Base-by-base conservation (phyloP, 1,140 invertebrate species). In the Diachasma alloeum region DNA sequence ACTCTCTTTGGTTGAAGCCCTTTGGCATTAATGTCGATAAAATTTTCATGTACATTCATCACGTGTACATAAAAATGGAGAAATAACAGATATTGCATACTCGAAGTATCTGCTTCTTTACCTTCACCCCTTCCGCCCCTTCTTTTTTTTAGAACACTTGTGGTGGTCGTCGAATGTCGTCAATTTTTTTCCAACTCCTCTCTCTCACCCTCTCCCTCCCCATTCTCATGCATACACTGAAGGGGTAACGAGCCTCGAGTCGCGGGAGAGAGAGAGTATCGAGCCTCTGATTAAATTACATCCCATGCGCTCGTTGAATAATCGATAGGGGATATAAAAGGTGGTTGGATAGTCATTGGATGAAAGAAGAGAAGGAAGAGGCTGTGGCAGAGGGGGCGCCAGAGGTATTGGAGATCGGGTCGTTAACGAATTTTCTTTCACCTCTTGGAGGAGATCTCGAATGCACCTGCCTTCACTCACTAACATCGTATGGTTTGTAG, bases 301-400 rank as follows among this genome's bases (percentile, higher is more conserved):
- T 73, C 53, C 74, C 46, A 78, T 76, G 75, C 68, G 74, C 74
- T 72, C 68, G 74, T 79, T 79, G 78, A 79, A 79, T 79, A 79
- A 79, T 79, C 78, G 78, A 79, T 76, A 76, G 69, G 69, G 72
- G 53, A 74, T 71, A 74, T 77, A 75, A 79, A 79, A 79, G 74
- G 75, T 76, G 66, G 73, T 48, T 24, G 36, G 39, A 37, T 74
- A 44, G 66, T 69, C 70, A 74, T 78, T 68, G 44, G 72, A 46
- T 42, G 39, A 72, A 56, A 46, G 48, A 53, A 59, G 53, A 59
- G 19, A 3, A 26, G 59, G 59, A 63, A 6, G 19, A 26, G 24
- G 59, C 5, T 31, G 22, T 26, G 66, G 10, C 5, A 69, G 37
- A 69, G 46, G 42, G 44, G 31, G 31, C 2, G 31, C 2, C 2